Base-by-base conservation (phyloP, 1,140 invertebrate species). In the Scaptomyza pallida region DNA sequence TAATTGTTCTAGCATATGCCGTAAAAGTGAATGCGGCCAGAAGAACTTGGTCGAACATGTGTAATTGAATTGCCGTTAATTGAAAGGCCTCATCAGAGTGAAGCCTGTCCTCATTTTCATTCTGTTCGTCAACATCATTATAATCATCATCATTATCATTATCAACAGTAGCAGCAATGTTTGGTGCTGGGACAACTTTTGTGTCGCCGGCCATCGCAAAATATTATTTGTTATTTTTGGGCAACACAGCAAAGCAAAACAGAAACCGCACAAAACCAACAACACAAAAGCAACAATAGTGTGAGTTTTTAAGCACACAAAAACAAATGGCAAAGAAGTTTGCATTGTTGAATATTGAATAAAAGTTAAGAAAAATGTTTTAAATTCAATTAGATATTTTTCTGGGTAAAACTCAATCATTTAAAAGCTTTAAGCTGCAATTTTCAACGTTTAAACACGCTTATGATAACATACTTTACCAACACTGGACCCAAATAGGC, bases 1-100 rank as follows among this genome's bases (percentile, higher is more conserved):
- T 86, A 88, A 81, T 86, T 78, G 68, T 63, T 65, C 60, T 60
- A 56, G 61, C 76, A 85, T 85, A 83, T 79, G 72, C 62, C 59
- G 78, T 67, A 60, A 76, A 50, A 40, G 43, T 43, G 17, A 73
- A 13, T n/a, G 5, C 17, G 44, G 41, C 33, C 37, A 13, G 33
- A 12, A 17, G 19, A 40, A 10, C 9, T 33, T n/a, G 23, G n/a
- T 35, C 48, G 26, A 71, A 71, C 64, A 65, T 67, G 54, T 65
- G 78, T 76, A 85, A 73, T 85, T 75, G 68, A 73, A 73, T 75
- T 69, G 61, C 41, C 48, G 72, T 76, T 83, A 83, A 83, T 83
- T 85, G 76, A 73, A 59, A 69, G 62, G 19, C 54, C 75, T 54
- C 62, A 72, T 61, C 65, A 75, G 47, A 21, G 1, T 30, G 26